These are phyloP conservation scores for Scaptomyza montana DNA, from an alignment of 1,140 invertebrate genomes.

Conservation along the genomic window DNA sequence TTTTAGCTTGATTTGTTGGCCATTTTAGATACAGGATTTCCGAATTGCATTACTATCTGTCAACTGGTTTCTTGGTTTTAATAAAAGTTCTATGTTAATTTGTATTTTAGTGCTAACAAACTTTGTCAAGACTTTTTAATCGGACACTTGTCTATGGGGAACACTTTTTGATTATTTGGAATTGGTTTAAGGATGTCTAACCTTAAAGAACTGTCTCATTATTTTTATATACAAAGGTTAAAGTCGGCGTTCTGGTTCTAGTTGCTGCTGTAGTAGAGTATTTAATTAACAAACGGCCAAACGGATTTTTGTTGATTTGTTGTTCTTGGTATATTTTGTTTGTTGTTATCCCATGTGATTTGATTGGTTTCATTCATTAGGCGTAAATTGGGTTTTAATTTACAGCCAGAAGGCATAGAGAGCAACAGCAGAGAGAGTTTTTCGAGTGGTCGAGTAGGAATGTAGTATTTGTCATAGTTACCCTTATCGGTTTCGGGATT, in stretches of 20 bases:
- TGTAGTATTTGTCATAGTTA: conserved; percentile 64
- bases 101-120: too few relatives aligned
- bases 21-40: too few relatives aligned
- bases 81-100: too few relatives aligned
- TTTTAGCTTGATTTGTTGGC: neutral
- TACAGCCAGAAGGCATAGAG: conserved; percentile 24
- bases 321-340: conserved; percentile 3
- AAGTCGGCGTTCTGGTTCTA: too few relatives aligned
- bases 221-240: too few relatives aligned
- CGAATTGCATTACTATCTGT: too few relatives aligned
- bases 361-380: conserved; percentile 76
- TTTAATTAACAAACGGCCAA: neutral
- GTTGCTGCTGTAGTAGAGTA: neutral
- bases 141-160: too few relatives aligned
- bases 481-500: conserved; percentile 87
- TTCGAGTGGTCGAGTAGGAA: neutral
- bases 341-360: conserved; percentile 10
- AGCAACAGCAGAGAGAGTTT: conserved; percentile 3
- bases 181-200: too few relatives aligned
- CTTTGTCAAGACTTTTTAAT: too few relatives aligned
- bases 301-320: neutral
- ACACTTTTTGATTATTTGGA: too few relatives aligned
- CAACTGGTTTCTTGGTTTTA: too few relatives aligned
- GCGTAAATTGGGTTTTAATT: conserved; percentile 68
- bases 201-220: too few relatives aligned